Percentiles rank a stretch among this genome's conserved stretches.
These are phyloP conservation scores for Nematopogon swammerdamellus DNA, from an alignment of 2,888 invertebrate species.

Conservation along the genomic window DNA sequence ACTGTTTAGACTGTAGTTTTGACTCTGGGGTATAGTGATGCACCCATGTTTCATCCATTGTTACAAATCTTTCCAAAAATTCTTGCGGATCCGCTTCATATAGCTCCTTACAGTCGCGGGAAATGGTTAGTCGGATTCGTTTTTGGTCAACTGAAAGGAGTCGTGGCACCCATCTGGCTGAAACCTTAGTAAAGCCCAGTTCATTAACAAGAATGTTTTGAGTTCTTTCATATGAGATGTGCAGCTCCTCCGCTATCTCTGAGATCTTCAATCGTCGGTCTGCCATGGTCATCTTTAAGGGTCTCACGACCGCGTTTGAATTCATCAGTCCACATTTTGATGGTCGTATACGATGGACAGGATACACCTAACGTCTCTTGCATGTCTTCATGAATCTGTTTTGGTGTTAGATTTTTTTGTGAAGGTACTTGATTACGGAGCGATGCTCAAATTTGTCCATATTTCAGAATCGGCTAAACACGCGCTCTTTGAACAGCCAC, in stretches of 20 bases:
- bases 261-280: not conserved
- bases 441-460: too few relatives aligned
- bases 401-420: too few relatives aligned
- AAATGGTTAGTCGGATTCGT: conserved; percentile 3
- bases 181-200: conserved; percentile 5
- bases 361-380: too few relatives aligned
- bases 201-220: not conserved
- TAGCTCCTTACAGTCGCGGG: conserved; percentile 5
- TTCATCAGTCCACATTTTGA: too few relatives aligned
- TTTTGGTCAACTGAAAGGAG: conserved; percentile 5
- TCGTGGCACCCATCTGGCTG: conserved; percentile 1
- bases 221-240: not conserved
- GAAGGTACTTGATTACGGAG: too few relatives aligned
- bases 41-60: conserved; percentile 1
- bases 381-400: too few relatives aligned
- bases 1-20: not conserved
- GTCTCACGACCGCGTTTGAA: too few relatives aligned
- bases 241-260: not conserved
- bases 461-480: too few relatives aligned
- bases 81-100: conserved; percentile 5
- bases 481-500: too few relatives aligned
- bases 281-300: not conserved
- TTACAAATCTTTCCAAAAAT: conserved; percentile 1
- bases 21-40: conserved; percentile 3
- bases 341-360: too few relatives aligned